Percentiles rank a stretch among this genome's conserved stretches.
phyloP scores from a whole-genome alignment of 2,113 vertebrate species.

The Eubucco bourcierii region DNA sequence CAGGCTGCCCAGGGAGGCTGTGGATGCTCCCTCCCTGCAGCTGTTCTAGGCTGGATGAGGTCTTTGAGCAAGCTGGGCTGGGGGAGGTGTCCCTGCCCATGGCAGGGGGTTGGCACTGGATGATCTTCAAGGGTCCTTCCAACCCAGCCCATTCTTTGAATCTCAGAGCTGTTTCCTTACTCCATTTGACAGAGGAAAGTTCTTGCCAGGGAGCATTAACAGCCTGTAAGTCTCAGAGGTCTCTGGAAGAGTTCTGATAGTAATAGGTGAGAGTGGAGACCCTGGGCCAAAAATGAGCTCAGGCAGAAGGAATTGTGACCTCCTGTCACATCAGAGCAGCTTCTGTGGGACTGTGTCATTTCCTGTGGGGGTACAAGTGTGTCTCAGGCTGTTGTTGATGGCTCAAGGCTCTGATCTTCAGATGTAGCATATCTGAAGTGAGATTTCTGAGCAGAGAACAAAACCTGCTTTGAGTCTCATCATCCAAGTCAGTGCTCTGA shows the following conservation, averaged over 20 bases:
- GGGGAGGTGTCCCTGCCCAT: too few relatives aligned
- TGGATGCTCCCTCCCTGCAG: too few relatives aligned
- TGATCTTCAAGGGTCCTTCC: too few relatives aligned
- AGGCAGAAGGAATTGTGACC: conserved; percentile 8
- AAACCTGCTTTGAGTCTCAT: background rate
- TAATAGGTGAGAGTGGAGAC: conserved; percentile 12
- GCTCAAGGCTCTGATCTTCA: conserved; percentile 1
- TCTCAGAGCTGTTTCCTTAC: background rate
- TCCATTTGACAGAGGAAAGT: background rate
- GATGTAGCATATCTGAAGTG: background rate
- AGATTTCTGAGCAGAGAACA: background rate
- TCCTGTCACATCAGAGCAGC: conserved; percentile 8
- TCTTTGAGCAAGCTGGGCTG: too few relatives aligned
- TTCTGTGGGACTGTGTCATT: conserved; percentile 1
- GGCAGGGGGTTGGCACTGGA: too few relatives aligned
- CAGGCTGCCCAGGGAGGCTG: too few relatives aligned
- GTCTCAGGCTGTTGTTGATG: background rate
- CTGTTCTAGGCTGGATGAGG: too few relatives aligned
- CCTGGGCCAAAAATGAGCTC: conserved; percentile 9
- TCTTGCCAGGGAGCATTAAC: background rate
- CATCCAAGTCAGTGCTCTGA: background rate
- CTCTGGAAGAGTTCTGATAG: conserved; percentile 18
- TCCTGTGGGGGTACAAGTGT: background rate
- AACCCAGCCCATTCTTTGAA: too few relatives aligned
- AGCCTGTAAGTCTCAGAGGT: background rate